A percentile compares a stretch with the other conserved stretches of the same genome.
These are phyloP conservation scores for Agonopterix alstromeriana DNA, from an alignment of 2,888 invertebrate genomes.

Conservation along the genomic window DNA sequence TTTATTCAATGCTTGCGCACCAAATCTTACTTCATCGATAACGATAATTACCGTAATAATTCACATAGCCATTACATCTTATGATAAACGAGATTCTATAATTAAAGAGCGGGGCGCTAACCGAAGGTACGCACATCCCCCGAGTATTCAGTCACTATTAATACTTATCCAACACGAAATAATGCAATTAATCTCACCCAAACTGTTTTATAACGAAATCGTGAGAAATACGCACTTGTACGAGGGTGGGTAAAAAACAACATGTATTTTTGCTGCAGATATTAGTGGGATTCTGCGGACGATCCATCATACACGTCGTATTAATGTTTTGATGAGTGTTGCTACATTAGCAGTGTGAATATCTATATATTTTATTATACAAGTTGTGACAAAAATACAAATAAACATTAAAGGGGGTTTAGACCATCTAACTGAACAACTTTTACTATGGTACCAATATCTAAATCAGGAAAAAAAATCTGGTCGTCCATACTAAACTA, in stretches of 20 bases:
- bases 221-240: slow-evolving; percentile 68
- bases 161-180: slow-evolving; percentile 69
- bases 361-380: background rate
- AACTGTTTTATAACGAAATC: slow-evolving; percentile 55
- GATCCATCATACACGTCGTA: slow-evolving; percentile 62
- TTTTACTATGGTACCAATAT: no score
- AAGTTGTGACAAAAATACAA: no score
- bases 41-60: background rate
- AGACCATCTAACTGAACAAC: no score
- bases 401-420: no score
- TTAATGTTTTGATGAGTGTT: slow-evolving; percentile 60
- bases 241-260: slow-evolving; percentile 49
- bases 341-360: slow-evolving; percentile 30
- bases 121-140: slow-evolving; percentile 22
- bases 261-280: slow-evolving; percentile 21
- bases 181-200: slow-evolving; percentile 67
- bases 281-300: slow-evolving; percentile 26
- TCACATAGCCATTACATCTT: slow-evolving; percentile 44
- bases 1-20: no score
- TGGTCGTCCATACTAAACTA: no score
- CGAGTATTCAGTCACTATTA: slow-evolving; percentile 45
- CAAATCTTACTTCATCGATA: no score
- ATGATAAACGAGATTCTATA: slow-evolving; percentile 62
- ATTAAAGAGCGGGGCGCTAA: slow-evolving; percentile 60
- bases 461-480: no score